These are phyloP conservation scores for Laothoe populi DNA, from an alignment of 2,888 invertebrate genomes.

Conservation along the genomic window DNA sequence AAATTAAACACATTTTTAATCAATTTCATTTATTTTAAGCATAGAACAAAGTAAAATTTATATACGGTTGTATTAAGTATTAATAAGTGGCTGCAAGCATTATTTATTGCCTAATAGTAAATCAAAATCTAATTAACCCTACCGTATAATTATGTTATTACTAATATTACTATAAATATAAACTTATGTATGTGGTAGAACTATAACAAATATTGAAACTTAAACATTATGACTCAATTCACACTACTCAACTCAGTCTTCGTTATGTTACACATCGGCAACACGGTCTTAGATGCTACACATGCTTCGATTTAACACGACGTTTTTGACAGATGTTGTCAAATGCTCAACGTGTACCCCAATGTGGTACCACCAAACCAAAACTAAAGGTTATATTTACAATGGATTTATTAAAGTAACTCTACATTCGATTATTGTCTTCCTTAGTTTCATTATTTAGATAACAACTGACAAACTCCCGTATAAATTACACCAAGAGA, in stretches of 20 bases:
- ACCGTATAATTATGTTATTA: constrained; percentile 9
- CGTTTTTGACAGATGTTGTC: constrained; percentile 12
- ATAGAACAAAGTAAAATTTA: constrained; percentile 60
- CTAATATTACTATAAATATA: background rate
- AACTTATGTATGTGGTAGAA: constrained; percentile 20
- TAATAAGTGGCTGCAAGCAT: constrained; percentile 36
- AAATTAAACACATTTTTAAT: constrained; percentile 35
- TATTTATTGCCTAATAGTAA: constrained; percentile 22
- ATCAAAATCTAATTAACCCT: constrained; percentile 14
- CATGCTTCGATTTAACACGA: constrained; percentile 29
- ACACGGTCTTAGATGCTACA: constrained; percentile 37
- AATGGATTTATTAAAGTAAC: constrained; percentile 7
- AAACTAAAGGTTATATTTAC: constrained; percentile 4
- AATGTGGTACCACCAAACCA: background rate
- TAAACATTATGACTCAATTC: constrained; percentile 43
- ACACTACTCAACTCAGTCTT: constrained; percentile 65
- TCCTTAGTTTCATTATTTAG: background rate
- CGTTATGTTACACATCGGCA: constrained; percentile 48
- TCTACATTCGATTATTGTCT: background rate
- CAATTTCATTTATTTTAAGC: constrained; percentile 67
- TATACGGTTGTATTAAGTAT: constrained; percentile 40
- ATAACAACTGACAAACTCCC: background rate
- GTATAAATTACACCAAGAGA: background rate
- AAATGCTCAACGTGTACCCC: background rate
- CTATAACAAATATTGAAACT: constrained; percentile 18